Conservation (phyloP, 2,888 invertebrate genomes). For the Steinernema hermaphroditum region DNA sequence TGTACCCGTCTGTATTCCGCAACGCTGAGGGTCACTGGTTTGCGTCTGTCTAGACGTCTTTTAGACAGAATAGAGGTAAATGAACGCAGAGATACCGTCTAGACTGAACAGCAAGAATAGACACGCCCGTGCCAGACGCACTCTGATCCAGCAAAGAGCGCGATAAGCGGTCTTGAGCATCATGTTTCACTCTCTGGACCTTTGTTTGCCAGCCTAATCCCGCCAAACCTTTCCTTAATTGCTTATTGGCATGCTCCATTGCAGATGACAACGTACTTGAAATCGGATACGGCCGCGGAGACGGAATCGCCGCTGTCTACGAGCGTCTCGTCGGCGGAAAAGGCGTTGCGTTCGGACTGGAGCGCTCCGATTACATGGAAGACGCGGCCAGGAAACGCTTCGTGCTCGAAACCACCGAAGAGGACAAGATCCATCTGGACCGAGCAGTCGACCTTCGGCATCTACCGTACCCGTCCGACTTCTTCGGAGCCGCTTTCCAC, state of each 20-base stretch:
- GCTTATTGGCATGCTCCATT: slow-evolving; percentile 18
- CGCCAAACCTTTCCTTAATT: neutral
- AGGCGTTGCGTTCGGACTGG: slow-evolving; percentile 54
- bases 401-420: slow-evolving; percentile 52
- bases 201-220: no score
- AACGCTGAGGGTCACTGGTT: no score
- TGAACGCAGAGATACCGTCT: neutral
- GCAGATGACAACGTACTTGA: slow-evolving; percentile 58
- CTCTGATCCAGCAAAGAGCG: no score
- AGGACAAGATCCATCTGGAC: slow-evolving; percentile 49
- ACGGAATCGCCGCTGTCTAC: slow-evolving; percentile 48
- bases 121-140: no score
- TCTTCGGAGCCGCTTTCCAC: slow-evolving; percentile 59
- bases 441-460: slow-evolving; percentile 48
- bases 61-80: neutral
- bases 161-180: no score
- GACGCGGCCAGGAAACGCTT: slow-evolving; percentile 46
- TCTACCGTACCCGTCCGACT: slow-evolving; percentile 59
- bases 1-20: no score
- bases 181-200: no score
- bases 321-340: slow-evolving; percentile 38
- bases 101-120: no score
- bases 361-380: slow-evolving; percentile 59
- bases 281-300: slow-evolving; percentile 62
- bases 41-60: neutral